Conservation (phyloP, 2,113 vertebrate genomes). For the Patagioenas fasciata region DNA sequence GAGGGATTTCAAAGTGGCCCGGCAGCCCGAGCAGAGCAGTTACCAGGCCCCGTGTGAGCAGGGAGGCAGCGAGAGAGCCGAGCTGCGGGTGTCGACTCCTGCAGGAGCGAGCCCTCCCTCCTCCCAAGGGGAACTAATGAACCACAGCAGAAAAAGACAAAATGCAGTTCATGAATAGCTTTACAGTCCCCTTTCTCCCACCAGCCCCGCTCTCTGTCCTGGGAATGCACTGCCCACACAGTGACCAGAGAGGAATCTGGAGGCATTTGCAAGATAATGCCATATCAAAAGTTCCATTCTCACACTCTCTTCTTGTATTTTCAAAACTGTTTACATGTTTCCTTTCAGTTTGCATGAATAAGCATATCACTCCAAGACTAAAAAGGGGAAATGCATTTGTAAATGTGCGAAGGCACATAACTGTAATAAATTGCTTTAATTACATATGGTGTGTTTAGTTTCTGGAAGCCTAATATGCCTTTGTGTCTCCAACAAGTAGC, state of each 20-base stretch:
- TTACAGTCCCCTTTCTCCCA: background rate
- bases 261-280: conserved; percentile 42
- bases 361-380: background rate
- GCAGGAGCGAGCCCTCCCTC: background rate
- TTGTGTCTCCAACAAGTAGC: background rate
- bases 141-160: background rate
- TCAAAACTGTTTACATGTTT: background rate
- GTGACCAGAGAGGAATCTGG: conserved; percentile 54
- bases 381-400: background rate
- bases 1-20: background rate
- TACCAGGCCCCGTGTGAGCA: background rate
- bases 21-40: rapidly evolving
- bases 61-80: rapidly evolving
- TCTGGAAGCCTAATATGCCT: background rate
- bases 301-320: background rate
- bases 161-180: background rate
- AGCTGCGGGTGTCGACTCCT: rapidly evolving
- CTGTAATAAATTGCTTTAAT: conserved; percentile 44
- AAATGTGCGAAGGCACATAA: background rate
- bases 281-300: conserved; percentile 7
- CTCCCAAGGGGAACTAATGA: background rate
- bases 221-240: conserved; percentile 59
- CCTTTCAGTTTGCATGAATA: conserved; percentile 10
- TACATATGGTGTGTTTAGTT: background rate
- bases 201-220: background rate